Evolutionary conservation across 2,113 vertebrate species (phyloP).

Genomic region (Sorex araneus): DNA sequence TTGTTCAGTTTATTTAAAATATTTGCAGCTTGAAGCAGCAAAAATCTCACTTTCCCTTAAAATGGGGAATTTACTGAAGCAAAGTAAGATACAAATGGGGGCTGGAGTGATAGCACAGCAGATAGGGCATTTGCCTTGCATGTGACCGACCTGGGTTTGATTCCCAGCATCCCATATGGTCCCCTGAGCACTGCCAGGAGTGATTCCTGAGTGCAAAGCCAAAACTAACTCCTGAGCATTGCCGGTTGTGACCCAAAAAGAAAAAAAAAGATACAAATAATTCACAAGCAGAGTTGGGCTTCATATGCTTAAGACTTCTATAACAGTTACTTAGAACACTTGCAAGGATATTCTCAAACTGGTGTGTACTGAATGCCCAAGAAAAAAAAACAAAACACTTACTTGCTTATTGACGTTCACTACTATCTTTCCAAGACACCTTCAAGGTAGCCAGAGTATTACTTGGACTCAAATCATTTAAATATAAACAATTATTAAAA

Average conservation of each 20-base stretch:
- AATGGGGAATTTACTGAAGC: neutral
- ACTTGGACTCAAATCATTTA: neutral
- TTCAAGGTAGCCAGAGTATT: neutral
- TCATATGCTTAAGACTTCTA: neutral
- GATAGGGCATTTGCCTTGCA: too few species aligned
- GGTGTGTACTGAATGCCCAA: neutral
- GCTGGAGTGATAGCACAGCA: too few species aligned
- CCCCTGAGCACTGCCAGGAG: too few species aligned
- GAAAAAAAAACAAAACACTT: neutral
- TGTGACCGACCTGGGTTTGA: too few species aligned
- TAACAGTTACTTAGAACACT: neutral
- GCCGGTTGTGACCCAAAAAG: too few species aligned
- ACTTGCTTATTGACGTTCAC: neutral
- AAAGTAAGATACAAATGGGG: neutral
- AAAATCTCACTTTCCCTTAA: neutral
- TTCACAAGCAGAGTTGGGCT: neutral
- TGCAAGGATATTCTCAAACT: neutral
- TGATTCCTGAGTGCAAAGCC: too few species aligned
- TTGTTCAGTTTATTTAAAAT: neutral
- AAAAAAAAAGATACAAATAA: neutral
- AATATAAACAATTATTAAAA: slow-evolving; percentile 1
- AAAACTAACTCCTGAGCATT: too few species aligned
- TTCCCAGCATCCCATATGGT: too few species aligned
- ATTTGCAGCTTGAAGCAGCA: slow-evolving; percentile 15
- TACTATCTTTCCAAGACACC: neutral